Conservation (phyloP, 2,888 invertebrate species). For the Drosophila paucipuncta region DNA sequence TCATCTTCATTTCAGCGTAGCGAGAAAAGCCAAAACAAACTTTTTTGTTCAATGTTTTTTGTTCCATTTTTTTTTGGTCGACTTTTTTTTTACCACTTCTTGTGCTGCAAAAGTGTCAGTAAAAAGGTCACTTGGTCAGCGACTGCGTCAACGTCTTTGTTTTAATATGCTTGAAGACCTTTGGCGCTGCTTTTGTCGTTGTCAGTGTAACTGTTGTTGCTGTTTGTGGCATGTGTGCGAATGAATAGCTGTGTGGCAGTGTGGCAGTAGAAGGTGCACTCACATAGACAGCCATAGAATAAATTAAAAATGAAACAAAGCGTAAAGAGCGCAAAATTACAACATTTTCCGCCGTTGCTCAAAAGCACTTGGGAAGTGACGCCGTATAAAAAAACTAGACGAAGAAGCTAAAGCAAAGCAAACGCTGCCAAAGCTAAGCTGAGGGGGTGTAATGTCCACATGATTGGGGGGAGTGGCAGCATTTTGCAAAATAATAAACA, state of each 20-base stretch:
- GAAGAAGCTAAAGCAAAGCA: conserved; percentile 21
- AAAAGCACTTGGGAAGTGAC: conserved; percentile 64
- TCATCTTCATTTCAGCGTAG: conserved; percentile 39
- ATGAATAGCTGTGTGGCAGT: conserved; percentile 32
- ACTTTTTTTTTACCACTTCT: conserved; percentile 31
- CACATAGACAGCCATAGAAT: conserved; percentile 70
- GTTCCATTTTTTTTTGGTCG: conserved; percentile 40
- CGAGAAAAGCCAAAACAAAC: conserved; percentile 40
- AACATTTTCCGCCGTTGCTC: conserved; percentile 80
- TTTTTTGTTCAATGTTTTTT: conserved; percentile 37
- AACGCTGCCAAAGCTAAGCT: conserved; percentile 12
- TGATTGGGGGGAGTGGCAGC: not conserved
- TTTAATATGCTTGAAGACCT: conserved; percentile 73
- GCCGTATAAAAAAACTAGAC: conserved; percentile 22
- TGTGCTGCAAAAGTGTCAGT: conserved; percentile 75
- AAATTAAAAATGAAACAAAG: conserved; percentile 82
- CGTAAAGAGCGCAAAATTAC: conserved; percentile 77
- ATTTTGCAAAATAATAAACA: conserved; percentile 27
- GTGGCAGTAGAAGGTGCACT: conserved; percentile 53
- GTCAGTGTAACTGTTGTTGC: conserved; percentile 6
- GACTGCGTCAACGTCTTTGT: conserved; percentile 64
- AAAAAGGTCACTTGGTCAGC: conserved; percentile 80
- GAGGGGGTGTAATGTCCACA: conserved; percentile 4
- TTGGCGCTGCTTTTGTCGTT: conserved; percentile 42
- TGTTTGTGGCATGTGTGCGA: conserved; percentile 60